Evolutionary conservation across 1,140 invertebrate genomes (phyloP), one percentile per base, ranked within the genome.

Genomic region (Nautilus pompilius): DNA sequence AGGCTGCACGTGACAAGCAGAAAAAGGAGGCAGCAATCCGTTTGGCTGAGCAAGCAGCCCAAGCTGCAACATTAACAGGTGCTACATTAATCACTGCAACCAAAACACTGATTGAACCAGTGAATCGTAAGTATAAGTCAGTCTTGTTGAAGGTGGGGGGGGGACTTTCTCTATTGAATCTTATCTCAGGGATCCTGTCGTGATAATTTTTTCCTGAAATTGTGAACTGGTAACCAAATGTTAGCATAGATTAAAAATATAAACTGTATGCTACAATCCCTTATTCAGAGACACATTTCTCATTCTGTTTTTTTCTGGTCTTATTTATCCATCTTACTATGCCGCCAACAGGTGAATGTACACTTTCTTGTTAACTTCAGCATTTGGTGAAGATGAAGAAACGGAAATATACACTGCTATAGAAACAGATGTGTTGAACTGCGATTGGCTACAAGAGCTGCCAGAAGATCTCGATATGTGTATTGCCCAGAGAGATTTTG

Each of bases 401-500:
- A 60, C 55, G 54, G 66, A 73, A 49, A 54, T 61, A 46, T 53
- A 64, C 55, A 65, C 61, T 32, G 63, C 69, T 15, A 71, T 76
- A 56, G 74, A 75, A 34, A 69, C 72, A 58, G 74, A 81, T 63
- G 68, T 80, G 51, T 60, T 84, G 3, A 73, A 78, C 58, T 74
- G 92, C 0, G 93, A 96, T 69, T 98, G 96, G 96, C 80, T 99
- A 30, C 75, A 89, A 59, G 95, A 98, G 82, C 87, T 95, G 0
- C 89, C 93, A 22, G 96, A 98, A 80, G 95, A 99, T 82, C 84
- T 99, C 26, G 96, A 99, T 84, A 95, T 98, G 20, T 89, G 90
- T 65, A 94, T 99, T 69, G 96, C 96, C n/a, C 94, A 98, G 81
- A 87, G 96, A 71, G 93, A 98, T 78, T 98, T 98, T 81, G 94